Evolutionary conservation across 2,888 invertebrate genomes (phyloP).

Genomic region (Autographa pulchrina): DNA sequence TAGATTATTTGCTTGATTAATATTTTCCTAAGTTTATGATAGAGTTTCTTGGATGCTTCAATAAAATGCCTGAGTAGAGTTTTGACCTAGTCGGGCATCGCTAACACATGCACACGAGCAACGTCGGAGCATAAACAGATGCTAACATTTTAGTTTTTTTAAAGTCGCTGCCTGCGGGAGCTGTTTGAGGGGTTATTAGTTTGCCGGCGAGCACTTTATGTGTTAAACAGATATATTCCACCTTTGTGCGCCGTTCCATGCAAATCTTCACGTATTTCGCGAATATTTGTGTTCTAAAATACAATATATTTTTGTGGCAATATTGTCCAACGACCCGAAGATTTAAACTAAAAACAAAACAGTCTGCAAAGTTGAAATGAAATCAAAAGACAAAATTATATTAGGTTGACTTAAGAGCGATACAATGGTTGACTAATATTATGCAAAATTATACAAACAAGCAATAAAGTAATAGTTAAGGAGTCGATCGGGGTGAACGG

Average conservation of each 20-base stretch:
- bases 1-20: background rate
- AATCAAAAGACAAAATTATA: constrained; percentile 18
- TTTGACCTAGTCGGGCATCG: background rate
- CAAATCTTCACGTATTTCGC: background rate
- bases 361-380: background rate
- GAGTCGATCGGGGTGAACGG: constrained; percentile 52
- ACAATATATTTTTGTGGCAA: background rate
- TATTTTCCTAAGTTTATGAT: background rate
- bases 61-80: constrained; percentile 5
- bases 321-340: background rate
- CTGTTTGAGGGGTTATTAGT: background rate
- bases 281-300: background rate
- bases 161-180: background rate
- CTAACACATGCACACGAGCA: constrained; percentile 7
- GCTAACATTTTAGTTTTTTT: constrained; percentile 8
- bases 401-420: constrained; percentile 15
- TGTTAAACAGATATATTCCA: background rate
- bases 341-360: background rate
- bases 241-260: background rate
- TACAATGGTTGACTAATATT: constrained; percentile 33
- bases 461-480: constrained; percentile 42
- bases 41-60: background rate
- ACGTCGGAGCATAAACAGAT: constrained; percentile 6
- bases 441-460: constrained; percentile 53
- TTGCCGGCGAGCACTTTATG: background rate